A percentile compares a stretch with the other conserved stretches of the same genome.
Evolutionary conservation across 2,113 vertebrate species (phyloP).

Genomic region (pig (Sus scrofa)): DNA sequence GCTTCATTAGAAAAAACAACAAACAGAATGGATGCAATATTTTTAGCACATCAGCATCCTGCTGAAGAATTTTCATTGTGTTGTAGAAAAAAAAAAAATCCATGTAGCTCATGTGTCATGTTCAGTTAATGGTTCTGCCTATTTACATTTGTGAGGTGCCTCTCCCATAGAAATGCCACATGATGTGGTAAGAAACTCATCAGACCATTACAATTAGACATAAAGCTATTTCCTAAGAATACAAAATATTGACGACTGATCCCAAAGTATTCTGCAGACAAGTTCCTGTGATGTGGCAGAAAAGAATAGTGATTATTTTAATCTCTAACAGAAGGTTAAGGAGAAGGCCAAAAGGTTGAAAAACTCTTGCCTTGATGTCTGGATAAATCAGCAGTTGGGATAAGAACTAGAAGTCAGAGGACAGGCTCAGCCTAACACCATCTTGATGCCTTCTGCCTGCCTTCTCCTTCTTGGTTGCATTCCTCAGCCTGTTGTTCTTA

Average conservation of each 20-base stretch:
- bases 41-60: conserved; percentile 7
- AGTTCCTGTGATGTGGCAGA: neutral
- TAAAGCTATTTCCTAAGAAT: neutral
- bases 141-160: neutral
- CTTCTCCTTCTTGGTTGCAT: neutral
- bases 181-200: neutral
- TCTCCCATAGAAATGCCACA: neutral
- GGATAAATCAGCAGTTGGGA: neutral
- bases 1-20: neutral
- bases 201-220: neutral
- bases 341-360: neutral
- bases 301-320: neutral
- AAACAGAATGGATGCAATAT: conserved; percentile 1
- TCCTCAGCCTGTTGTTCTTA: neutral
- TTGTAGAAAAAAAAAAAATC: neutral
- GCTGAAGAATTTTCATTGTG: neutral
- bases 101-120: neutral
- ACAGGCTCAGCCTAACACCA: neutral
- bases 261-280: neutral
- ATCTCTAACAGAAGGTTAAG: neutral
- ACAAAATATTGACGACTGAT: neutral
- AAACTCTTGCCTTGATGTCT: neutral
- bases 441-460: neutral
- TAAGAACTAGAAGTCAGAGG: neutral
- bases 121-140: neutral